These are phyloP conservation scores for Coracias cyanogaster DNA, from an alignment of 2,797 vertebrate genomes.

Conservation along the genomic window DNA sequence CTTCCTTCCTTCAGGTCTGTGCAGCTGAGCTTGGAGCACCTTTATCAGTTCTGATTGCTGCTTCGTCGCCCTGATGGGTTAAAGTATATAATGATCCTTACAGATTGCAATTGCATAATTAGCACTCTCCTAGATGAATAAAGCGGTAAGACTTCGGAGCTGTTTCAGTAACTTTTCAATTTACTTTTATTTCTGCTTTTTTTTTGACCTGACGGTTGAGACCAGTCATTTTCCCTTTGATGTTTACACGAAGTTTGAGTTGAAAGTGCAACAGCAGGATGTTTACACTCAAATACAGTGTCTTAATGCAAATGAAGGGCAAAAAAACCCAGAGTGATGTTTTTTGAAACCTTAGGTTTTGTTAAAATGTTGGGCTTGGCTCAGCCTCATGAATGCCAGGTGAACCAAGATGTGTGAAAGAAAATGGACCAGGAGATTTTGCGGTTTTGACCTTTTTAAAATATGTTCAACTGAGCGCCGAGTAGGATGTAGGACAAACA, in stretches of 20 bases:
- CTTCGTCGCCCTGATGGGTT: conserved; percentile 25
- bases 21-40: background rate
- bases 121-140: background rate
- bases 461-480: background rate
- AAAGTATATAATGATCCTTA: conserved; percentile 38
- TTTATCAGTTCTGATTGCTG: conserved; percentile 16
- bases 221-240: background rate
- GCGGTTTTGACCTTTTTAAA: conserved; percentile 20
- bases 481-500: background rate
- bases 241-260: background rate
- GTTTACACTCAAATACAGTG: background rate
- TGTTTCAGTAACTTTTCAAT: conserved; percentile 34
- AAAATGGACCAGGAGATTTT: background rate
- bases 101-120: conserved; percentile 45
- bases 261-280: conserved; percentile 23
- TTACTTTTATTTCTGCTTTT: conserved; percentile 21
- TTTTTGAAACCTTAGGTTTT: conserved; percentile 8
- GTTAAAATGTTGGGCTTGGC: background rate
- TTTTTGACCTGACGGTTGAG: background rate
- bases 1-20: background rate
- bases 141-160: conserved; percentile 21
- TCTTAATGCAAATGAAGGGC: background rate
- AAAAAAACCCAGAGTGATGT: background rate
- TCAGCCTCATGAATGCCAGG: background rate
- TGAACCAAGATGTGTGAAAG: background rate